Percentiles rank a stretch among this genome's conserved stretches.
Conservation (phyloP, 2,113 vertebrate species). For the Strix uralensis region DNA sequence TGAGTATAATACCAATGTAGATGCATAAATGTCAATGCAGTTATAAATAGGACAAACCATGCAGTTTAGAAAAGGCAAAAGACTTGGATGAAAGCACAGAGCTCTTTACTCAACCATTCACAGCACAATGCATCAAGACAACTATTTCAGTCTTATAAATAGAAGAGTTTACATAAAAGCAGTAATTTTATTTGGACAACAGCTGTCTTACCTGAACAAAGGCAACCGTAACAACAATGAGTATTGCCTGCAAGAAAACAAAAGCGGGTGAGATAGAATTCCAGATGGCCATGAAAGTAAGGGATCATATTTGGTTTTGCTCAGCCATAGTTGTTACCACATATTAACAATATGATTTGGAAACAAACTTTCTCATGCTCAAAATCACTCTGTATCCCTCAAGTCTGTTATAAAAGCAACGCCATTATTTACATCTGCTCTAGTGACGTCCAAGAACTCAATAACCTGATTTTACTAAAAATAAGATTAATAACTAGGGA, state of each 20-base stretch:
- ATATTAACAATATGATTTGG: not conserved
- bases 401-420: not conserved
- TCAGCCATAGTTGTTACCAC: not conserved
- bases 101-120: not conserved
- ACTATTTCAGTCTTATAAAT: not conserved
- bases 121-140: not conserved
- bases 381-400: not conserved
- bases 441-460: not conserved
- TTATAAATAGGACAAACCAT: not conserved
- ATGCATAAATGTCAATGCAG: not conserved
- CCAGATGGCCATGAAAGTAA: not conserved
- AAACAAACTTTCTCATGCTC: not conserved
- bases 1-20: not conserved
- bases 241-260: conserved; percentile 85
- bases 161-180: not conserved
- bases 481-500: not conserved
- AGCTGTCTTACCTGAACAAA: conserved; percentile 90
- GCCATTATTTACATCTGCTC: not conserved
- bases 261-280: not conserved
- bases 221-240: conserved; percentile 97
- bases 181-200: not conserved
- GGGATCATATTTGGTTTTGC: not conserved
- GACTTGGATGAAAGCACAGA: not conserved
- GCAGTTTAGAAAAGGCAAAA: not conserved
- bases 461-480: not conserved